Base-by-base conservation (phyloP, 2,888 invertebrate species). In the Meiosimyza decipiens region DNA sequence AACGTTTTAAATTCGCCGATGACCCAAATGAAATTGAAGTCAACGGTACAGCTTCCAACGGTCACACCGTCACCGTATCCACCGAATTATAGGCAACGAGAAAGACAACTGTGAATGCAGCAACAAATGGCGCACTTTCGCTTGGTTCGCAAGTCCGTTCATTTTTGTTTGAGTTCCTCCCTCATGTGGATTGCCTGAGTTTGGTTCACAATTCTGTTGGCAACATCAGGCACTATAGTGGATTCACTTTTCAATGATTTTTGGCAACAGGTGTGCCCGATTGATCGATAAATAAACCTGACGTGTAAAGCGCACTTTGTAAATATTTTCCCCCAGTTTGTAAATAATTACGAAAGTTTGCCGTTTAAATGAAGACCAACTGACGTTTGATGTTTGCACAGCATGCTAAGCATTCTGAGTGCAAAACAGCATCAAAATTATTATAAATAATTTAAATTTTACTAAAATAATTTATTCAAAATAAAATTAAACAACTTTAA, bases 251-350 rank as follows among this genome's bases (percentile, higher is more conserved):
- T 40, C 40, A 40, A 40, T 40, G 9, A 40, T 9, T 40, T 28
- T 40, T 18, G 77, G 76, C 82, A 82, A 81, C 82, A 78, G 81
- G 81, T 77, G 80, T 82, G 82, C 75, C 47, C 50, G n/a, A 63
- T 28, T 22, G n/a, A 40, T 40, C 60, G 60, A 47, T 62, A 47
- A 40, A 40, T 40, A 40, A 33, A 28, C 15, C 6, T 12, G 49
- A 55, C 68, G 28, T 28, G 28, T 28, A 28, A 3, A 28, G 28
- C 28, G 28, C 28, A 28, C 62, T 72, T 72, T 72, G 64, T 69
- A 72, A 68, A 72, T 72, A 69, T 69, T 72, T 72, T 18, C 59
- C 33, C 4, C 40, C 3, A 18, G 28, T 54, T 49, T 59, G 62
- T 52, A 62, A 72, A 72, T 72, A 72, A 40, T 68, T 67, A 72